Evolutionary conservation across 2,888 invertebrate genomes (phyloP).

Genomic region (Empis livida): DNA sequence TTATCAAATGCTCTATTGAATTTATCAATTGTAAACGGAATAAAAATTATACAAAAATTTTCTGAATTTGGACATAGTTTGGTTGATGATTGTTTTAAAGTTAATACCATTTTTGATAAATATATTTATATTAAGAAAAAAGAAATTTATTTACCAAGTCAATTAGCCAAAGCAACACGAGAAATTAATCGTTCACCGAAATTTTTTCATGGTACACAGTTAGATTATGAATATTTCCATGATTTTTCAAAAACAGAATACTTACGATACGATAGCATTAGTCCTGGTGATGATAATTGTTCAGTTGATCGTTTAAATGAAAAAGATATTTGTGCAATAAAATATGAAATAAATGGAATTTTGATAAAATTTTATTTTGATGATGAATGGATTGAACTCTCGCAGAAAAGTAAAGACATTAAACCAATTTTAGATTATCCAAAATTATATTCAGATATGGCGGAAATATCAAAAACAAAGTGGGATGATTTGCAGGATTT

Average conservation of each 20-base stretch:
- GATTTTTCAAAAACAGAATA: not conserved
- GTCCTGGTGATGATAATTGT: not conserved
- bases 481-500: constrained; percentile 1
- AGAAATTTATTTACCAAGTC: not conserved
- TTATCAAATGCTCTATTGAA: not conserved
- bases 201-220: not conserved
- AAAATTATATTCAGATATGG: not conserved
- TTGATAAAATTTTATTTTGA: not conserved
- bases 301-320: not conserved
- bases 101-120: not conserved
- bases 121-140: not conserved
- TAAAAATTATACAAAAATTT: not conserved
- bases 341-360: not conserved
- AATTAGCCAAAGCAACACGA: not conserved
- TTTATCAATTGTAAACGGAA: not conserved
- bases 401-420: not conserved
- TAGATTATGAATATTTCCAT: not conserved
- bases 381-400: not conserved
- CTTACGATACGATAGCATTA: not conserved
- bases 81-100: not conserved
- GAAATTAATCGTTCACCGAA: not conserved
- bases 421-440: not conserved
- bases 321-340: not conserved
- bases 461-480: not conserved
- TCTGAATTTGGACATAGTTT: not conserved